Base-by-base conservation (phyloP, 2,888 invertebrate species). In the Sylvicola cinctus region DNA sequence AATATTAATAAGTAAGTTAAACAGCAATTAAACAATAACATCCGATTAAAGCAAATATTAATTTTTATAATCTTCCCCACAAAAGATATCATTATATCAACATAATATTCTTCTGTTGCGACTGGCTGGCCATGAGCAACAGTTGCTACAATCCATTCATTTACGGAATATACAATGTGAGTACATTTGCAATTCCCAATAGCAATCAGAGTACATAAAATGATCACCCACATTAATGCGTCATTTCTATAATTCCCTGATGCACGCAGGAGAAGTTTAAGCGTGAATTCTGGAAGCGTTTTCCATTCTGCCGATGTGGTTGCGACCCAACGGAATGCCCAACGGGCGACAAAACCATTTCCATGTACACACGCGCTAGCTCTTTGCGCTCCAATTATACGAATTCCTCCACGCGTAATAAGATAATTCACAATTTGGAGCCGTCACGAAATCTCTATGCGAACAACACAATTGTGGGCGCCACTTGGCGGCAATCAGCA, bases 111-210 rank as follows among this genome's bases (percentile, higher is more conserved):
- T 83, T 87, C 57, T 77, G 75, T 52, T 78, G 73, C 47, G 84
- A 87, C 55, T 83, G 81, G 81, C 58, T 85, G 50, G 78, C 78
- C 2, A 84, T 84, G 83, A 80, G 80, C 48, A 87, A 85, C 50
- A 83, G 83, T 36, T 85, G 85, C 54, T 80, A 79, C 53, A 87
- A 87, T 54, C 85, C 85, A 0, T 84, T 87, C 50, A 84, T 87
- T 46, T 87, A 87, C 49, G 84, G 83, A 25, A 77, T 85, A 44
- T 81, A 83, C 48, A 85, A 85, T 51, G 85, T 85, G 60, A 78
- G 73, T 67, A 44, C 13, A n/a, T n/a, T n/a, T n/a, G n/a, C n/a
- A n/a, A n/a, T n/a, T n/a, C n/a, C n/a, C n/a, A n/a, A n/a, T n/a
- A n/a, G n/a, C n/a, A 13, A 29, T 29, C 16, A 16, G 15, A 16